phyloP scores from a whole-genome alignment of 2,888 invertebrate genomes.

The Hydraecia micacea region DNA sequence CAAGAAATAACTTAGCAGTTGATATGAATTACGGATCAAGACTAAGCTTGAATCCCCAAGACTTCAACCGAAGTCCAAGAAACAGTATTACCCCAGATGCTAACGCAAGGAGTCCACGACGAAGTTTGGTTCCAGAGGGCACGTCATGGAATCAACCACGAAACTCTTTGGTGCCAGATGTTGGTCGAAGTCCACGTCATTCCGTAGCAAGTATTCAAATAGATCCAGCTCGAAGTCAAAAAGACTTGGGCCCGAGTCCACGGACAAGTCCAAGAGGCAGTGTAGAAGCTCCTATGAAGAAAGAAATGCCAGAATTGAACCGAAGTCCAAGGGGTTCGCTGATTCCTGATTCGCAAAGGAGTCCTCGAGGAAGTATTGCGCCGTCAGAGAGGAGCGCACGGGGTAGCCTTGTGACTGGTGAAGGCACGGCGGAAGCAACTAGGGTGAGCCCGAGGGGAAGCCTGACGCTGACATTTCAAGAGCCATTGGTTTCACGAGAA shows the following conservation, averaged over 20 bases:
- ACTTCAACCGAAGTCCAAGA: conserved; percentile 88
- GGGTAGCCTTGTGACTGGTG: conserved; percentile 84
- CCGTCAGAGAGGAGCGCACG: conserved; percentile 88
- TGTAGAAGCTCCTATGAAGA: conserved; percentile 85
- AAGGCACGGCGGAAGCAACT: conserved; percentile 76
- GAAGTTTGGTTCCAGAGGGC: conserved; percentile 91
- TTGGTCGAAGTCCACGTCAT: conserved; percentile 91
- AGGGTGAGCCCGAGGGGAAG: conserved; percentile 90
- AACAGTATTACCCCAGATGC: conserved; percentile 87
- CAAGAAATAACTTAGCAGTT: conserved; percentile 91
- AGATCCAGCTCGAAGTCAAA: conserved; percentile 84
- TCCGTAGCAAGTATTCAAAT: conserved; percentile 88
- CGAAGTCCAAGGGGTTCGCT: conserved; percentile 91
- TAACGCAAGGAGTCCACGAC: conserved; percentile 90
- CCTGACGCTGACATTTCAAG: conserved; percentile 91
- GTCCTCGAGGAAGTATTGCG: conserved; percentile 91
- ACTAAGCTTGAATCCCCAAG: conserved; percentile 90
- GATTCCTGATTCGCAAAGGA: conserved; percentile 90
- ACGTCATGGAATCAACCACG: conserved; percentile 90
- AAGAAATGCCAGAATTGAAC: conserved; percentile 85
- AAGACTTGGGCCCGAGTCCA: conserved; percentile 88
- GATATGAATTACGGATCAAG: conserved; percentile 89
- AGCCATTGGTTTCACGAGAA: conserved; percentile 89
- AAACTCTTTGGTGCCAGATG: conserved; percentile 90
- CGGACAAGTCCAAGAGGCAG: conserved; percentile 91